phyloP scores from a whole-genome alignment of 64 coral and sea anemone genomes.

The Dendronephthya gigantea region DNA sequence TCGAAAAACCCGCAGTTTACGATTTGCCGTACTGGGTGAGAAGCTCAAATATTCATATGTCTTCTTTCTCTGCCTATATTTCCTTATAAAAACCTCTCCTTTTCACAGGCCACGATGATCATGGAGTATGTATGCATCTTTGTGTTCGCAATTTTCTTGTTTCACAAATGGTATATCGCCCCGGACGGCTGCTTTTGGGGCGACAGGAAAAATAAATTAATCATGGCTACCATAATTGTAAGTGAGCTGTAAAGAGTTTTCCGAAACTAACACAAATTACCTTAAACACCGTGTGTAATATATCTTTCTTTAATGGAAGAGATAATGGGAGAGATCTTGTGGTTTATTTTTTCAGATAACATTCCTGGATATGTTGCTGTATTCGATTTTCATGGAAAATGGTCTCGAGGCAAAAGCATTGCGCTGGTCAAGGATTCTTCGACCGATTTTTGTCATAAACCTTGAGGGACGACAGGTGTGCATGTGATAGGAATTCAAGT shows the following conservation, averaged over 20 bases:
- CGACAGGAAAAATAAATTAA: conserved; percentile 83
- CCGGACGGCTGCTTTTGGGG: conserved; percentile 88
- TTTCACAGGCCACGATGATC: conserved; percentile 59
- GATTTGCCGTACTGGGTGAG: conserved; percentile 86
- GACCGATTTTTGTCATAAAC: not conserved
- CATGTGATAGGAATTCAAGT: not conserved
- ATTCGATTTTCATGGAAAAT: not conserved
- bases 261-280: not conserved
- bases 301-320: too few species aligned
- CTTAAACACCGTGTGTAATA: not conserved
- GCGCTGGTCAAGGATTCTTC: not conserved
- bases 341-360: not conserved
- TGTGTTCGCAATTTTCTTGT: conserved; percentile 69
- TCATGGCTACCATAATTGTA: conserved; percentile 78
- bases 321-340: too few species aligned
- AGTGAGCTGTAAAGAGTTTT: too few species aligned
- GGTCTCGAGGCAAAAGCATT: not conserved
- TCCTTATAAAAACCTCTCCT: not conserved
- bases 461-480: not conserved
- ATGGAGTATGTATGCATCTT: conserved; percentile 95
- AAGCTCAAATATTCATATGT: not conserved
- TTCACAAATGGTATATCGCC: conserved; percentile 93
- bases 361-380: not conserved
- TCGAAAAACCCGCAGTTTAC: conserved; percentile 72
- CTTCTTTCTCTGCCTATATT: not conserved